Evolutionary conservation across 2,797 vertebrate genomes (phyloP).

Genomic region (Podarcis siculus): DNA sequence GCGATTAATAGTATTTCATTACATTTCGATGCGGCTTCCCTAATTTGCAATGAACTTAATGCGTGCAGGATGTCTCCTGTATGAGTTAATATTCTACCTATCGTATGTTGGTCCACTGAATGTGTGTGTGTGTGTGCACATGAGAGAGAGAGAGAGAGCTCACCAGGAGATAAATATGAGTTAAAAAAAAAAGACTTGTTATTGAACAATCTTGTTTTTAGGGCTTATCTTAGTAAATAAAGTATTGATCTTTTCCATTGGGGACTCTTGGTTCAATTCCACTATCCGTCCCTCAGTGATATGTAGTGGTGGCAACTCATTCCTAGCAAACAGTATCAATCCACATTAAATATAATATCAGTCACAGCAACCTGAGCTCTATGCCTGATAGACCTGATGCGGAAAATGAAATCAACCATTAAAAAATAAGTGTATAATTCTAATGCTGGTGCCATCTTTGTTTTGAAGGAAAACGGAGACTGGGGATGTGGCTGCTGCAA

Average conservation of each 20-base stretch:
- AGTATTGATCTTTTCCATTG: constrained; percentile 15
- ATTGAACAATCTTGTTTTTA: constrained; percentile 48
- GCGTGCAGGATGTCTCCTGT: constrained; percentile 29
- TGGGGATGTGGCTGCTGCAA: neutral
- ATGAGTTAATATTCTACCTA: constrained; percentile 19
- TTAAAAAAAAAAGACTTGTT: constrained; percentile 43
- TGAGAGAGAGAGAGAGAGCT: neutral
- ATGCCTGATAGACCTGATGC: neutral
- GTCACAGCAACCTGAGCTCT: constrained; percentile 6
- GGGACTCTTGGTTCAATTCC: constrained; percentile 30
- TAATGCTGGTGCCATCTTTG: neutral
- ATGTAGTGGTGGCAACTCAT: constrained; percentile 32
- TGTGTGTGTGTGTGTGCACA: neutral
- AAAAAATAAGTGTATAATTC: neutral
- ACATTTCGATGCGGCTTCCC: constrained; percentile 39
- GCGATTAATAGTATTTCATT: constrained; percentile 55
- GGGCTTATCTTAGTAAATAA: constrained; percentile 60
- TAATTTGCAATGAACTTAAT: constrained; percentile 52
- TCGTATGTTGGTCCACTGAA: constrained; percentile 46
- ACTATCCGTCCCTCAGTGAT: constrained; percentile 35
- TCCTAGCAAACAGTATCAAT: constrained; percentile 26
- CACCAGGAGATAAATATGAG: constrained; percentile 26
- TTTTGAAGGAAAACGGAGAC: neutral
- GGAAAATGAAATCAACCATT: constrained; percentile 37
- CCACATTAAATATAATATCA: constrained; percentile 45